These are phyloP conservation scores for Aporophyla nigra DNA, from an alignment of 2,888 invertebrate species.

Conservation along the genomic window DNA sequence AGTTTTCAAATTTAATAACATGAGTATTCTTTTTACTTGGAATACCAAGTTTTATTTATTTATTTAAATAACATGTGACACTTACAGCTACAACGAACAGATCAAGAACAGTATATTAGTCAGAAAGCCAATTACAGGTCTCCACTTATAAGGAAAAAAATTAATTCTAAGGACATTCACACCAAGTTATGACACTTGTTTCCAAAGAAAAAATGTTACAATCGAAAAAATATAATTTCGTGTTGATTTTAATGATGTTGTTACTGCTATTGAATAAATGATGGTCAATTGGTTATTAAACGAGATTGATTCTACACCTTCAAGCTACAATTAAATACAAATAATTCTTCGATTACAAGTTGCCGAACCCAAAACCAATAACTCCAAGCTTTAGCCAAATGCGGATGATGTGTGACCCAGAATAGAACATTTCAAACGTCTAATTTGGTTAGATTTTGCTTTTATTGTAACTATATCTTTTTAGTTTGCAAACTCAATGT, in stretches of 20 bases:
- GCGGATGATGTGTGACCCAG: not conserved
- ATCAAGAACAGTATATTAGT: no score
- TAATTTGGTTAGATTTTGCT: not conserved
- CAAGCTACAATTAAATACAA: not conserved
- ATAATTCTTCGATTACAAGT: not conserved
- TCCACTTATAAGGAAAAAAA: no score
- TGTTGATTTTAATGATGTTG: no score
- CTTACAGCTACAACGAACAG: no score
- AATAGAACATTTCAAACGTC: not conserved
- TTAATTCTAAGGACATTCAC: no score
- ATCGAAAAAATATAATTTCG: no score
- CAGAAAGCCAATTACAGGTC: no score
- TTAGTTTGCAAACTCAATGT: not conserved
- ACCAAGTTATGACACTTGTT: no score
- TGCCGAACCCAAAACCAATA: not conserved
- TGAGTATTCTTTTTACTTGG: conserved; percentile 24
- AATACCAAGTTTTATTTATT: conserved; percentile 10
- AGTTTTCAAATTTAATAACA: conserved; percentile 39
- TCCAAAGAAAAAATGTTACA: no score
- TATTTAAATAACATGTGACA: no score
- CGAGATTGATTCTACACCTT: not conserved
- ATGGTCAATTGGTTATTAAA: not conserved
- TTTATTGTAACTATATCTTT: not conserved
- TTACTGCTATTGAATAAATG: no score
- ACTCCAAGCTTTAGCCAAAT: not conserved